A percentile compares a stretch with the other conserved stretches of the same genome.
These are phyloP conservation scores for Solea solea DNA, from an alignment of 2,113 vertebrate species.

Conservation along the genomic window DNA sequence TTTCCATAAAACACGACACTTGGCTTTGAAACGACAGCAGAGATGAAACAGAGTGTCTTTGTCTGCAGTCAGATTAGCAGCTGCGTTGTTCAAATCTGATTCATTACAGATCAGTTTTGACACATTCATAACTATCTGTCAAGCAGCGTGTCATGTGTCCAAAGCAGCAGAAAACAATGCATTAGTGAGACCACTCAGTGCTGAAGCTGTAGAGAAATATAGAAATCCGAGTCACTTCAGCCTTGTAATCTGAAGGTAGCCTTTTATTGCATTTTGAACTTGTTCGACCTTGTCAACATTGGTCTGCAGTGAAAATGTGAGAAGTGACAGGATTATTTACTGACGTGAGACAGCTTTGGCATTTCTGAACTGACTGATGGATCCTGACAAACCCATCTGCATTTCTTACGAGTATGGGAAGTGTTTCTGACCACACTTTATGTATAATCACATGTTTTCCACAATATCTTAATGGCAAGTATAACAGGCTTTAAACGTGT, in stretches of 20 bases:
- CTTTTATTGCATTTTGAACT: conserved; percentile 7
- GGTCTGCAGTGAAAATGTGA: conserved; percentile 12
- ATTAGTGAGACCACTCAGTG: too few relatives aligned
- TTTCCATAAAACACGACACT: not conserved
- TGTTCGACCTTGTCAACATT: conserved; percentile 48
- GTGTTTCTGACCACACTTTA: not conserved
- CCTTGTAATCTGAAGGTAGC: too few relatives aligned
- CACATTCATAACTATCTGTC: too few relatives aligned
- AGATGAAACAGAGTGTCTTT: not conserved
- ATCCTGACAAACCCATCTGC: conserved; percentile 6
- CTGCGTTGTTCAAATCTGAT: too few relatives aligned
- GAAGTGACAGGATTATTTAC: conserved; percentile 39
- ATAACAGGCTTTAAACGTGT: too few relatives aligned
- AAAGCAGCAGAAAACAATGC: too few relatives aligned
- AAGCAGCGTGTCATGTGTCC: too few relatives aligned
- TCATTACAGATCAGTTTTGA: too few relatives aligned
- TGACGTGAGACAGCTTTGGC: conserved; percentile 29
- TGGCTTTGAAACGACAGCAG: not conserved
- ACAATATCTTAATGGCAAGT: not conserved
- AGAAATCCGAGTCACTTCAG: too few relatives aligned
- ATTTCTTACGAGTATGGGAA: not conserved
- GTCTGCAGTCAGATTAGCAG: too few relatives aligned
- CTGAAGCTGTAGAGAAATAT: too few relatives aligned
- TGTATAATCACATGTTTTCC: not conserved
- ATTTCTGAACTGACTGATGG: not conserved